Evolutionary conservation across 2,888 invertebrate species (phyloP).

Genomic region (Drosophila quasianomalipes): DNA sequence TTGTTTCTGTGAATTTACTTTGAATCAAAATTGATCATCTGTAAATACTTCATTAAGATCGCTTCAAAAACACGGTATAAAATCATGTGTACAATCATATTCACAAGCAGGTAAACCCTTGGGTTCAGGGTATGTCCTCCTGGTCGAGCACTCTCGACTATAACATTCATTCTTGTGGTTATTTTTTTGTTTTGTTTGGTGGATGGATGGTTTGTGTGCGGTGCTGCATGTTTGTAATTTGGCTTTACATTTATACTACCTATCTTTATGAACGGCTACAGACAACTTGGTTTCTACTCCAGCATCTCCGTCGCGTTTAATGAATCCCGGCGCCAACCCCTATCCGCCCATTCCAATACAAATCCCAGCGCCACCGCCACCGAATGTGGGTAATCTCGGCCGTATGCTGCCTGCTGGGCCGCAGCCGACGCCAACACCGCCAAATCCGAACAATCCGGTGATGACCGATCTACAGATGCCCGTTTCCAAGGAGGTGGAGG

Average conservation of each 20-base stretch:
- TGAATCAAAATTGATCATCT: neutral
- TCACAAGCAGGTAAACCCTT: neutral
- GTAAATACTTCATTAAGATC: neutral
- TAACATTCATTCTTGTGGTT: neutral
- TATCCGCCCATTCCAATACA: constrained; percentile 88
- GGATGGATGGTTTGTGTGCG: constrained; percentile 11
- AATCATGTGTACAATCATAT: neutral
- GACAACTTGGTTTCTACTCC: constrained; percentile 91
- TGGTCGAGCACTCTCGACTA: neutral
- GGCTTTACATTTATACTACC: constrained; percentile 33
- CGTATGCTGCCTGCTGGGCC: constrained; percentile 89
- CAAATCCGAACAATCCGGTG: constrained; percentile 86
- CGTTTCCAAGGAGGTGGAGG: constrained; percentile 98
- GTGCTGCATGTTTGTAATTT: constrained; percentile 42
- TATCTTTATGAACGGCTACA: constrained; percentile 56
- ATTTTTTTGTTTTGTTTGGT: neutral
- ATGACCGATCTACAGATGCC: constrained; percentile 93
- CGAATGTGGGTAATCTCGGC: constrained; percentile 89
- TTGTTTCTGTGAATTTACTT: neutral
- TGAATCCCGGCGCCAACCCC: constrained; percentile 89
- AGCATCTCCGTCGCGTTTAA: constrained; percentile 93
- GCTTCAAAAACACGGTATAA: neutral
- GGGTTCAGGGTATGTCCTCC: neutral
- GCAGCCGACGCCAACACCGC: constrained; percentile 84
- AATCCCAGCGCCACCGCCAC: constrained; percentile 86